A percentile compares a stretch with the other conserved stretches of the same genome.
phyloP scores from a whole-genome alignment of 2,888 invertebrate genomes.

The Acanthosoma haemorrhoidale region DNA sequence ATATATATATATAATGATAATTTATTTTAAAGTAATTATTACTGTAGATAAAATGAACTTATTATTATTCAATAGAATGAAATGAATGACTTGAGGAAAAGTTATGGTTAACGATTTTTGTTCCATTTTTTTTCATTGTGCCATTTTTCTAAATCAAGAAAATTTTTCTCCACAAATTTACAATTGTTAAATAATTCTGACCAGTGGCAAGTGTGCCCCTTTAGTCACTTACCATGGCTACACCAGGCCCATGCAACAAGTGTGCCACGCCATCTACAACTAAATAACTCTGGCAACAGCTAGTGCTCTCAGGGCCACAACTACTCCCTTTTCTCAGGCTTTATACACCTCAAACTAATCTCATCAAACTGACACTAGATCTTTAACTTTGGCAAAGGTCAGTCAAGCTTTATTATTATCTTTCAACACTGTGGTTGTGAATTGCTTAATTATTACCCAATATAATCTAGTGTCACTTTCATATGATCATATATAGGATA shows the following conservation, averaged over 20 bases:
- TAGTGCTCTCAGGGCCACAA: conserved; percentile 24
- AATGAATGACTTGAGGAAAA: too few relatives aligned
- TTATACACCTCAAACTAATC: conserved; percentile 2
- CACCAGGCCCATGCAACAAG: conserved; percentile 24
- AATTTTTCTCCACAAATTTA: too few relatives aligned
- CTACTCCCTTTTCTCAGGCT: conserved; percentile 10
- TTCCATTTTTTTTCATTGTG: too few relatives aligned
- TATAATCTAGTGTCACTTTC: neutral
- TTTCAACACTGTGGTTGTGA: neutral
- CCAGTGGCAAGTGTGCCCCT: conserved; percentile 8
- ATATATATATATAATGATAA: neutral
- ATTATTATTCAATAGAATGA: too few relatives aligned
- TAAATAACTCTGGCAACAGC: conserved; percentile 19
- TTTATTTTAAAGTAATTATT: too few relatives aligned
- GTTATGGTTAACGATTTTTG: too few relatives aligned
- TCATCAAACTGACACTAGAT: neutral
- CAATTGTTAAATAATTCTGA: too few relatives aligned
- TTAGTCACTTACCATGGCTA: conserved; percentile 14
- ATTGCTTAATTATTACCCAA: too few relatives aligned
- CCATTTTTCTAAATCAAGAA: too few relatives aligned
- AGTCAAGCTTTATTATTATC: neutral
- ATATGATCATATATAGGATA: neutral
- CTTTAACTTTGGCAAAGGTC: neutral
- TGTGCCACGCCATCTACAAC: conserved; percentile 26
- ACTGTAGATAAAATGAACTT: too few relatives aligned